phyloP scores from a whole-genome alignment of 1,140 invertebrate genomes.

The Samia ricini region DNA sequence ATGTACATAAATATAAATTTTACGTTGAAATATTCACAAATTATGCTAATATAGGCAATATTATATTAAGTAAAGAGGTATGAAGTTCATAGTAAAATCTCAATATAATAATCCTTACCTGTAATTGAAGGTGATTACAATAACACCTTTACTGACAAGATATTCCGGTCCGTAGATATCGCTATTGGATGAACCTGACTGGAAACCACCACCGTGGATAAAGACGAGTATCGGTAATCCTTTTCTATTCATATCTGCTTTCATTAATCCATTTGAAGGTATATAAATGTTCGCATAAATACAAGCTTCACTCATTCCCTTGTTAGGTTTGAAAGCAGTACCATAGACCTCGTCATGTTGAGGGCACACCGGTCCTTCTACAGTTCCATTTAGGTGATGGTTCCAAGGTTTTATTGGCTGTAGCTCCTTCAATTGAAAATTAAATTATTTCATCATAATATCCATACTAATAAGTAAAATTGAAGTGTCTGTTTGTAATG shows the following conservation, averaged over 20 bases:
- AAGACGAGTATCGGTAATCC: slow-evolving; percentile 82
- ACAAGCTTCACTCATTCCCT: slow-evolving; percentile 50
- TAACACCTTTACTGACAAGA: slow-evolving; percentile 79
- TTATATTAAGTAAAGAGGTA: too few species aligned
- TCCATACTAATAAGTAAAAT: too few species aligned
- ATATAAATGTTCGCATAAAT: slow-evolving; percentile 58
- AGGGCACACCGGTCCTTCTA: slow-evolving; percentile 76
- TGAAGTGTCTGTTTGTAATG: too few species aligned
- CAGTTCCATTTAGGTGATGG: slow-evolving; percentile 73
- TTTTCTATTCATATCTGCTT: neutral
- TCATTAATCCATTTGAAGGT: slow-evolving; percentile 28
- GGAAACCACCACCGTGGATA: slow-evolving; percentile 86
- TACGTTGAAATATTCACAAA: too few species aligned
- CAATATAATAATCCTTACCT: slow-evolving; percentile 35
- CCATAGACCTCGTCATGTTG: slow-evolving; percentile 63
- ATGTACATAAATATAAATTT: too few species aligned
- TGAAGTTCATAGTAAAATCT: too few species aligned
- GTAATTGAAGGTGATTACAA: slow-evolving; percentile 86
- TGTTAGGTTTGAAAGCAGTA: slow-evolving; percentile 21
- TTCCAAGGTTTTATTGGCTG: slow-evolving; percentile 77
- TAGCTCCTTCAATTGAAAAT: slow-evolving; percentile 74
- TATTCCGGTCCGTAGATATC: slow-evolving; percentile 81
- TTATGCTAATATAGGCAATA: too few species aligned
- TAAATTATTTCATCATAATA: too few species aligned
- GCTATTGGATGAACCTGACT: slow-evolving; percentile 77